A percentile compares a stretch with the other conserved stretches of the same genome.
phyloP scores from a whole-genome alignment of 2,888 invertebrate genomes.

The Rhabditoides inermis region DNA sequence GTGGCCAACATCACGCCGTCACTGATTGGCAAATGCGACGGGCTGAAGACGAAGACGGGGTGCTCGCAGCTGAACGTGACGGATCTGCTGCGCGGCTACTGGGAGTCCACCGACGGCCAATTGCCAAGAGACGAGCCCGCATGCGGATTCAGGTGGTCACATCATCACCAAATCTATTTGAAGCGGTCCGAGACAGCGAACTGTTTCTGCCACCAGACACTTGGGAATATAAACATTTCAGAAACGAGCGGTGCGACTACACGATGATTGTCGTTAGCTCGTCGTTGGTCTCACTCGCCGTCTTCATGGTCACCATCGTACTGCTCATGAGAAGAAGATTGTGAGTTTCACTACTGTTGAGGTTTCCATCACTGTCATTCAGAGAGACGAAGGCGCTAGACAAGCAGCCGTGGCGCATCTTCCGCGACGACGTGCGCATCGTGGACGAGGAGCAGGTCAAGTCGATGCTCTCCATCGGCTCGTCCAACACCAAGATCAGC shows the following conservation, averaged over 20 bases:
- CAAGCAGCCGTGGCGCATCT: conserved; percentile 34
- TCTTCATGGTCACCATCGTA: conserved; percentile 9
- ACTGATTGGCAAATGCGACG: conserved; percentile 15
- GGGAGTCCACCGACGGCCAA: conserved; percentile 21
- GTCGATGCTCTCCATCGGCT: conserved; percentile 27
- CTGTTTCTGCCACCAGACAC: too few relatives aligned
- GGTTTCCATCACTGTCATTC: conserved; percentile 1
- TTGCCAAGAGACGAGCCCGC: conserved; percentile 22
- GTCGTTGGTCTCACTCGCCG: conserved; percentile 6
- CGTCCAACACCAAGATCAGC: conserved; percentile 24
- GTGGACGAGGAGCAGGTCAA: conserved; percentile 30
- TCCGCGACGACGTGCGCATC: conserved; percentile 23
- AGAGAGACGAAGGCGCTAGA: conserved; percentile 22
- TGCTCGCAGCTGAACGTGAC: conserved; percentile 18
- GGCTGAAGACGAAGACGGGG: conserved; percentile 8
- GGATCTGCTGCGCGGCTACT: conserved; percentile 22
- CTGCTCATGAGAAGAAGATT: conserved; percentile 7
- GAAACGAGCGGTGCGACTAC: conserved; percentile 29
- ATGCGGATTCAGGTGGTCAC: conserved; percentile 24
- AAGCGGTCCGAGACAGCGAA: too few relatives aligned
- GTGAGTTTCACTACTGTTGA: not conserved
- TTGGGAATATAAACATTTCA: not conserved
- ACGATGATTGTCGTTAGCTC: conserved; percentile 16
- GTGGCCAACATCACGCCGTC: conserved; percentile 14
- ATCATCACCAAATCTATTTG: too few relatives aligned